phyloP scores from a whole-genome alignment of 1,140 invertebrate genomes.

The Lordiphosa mommai region DNA sequence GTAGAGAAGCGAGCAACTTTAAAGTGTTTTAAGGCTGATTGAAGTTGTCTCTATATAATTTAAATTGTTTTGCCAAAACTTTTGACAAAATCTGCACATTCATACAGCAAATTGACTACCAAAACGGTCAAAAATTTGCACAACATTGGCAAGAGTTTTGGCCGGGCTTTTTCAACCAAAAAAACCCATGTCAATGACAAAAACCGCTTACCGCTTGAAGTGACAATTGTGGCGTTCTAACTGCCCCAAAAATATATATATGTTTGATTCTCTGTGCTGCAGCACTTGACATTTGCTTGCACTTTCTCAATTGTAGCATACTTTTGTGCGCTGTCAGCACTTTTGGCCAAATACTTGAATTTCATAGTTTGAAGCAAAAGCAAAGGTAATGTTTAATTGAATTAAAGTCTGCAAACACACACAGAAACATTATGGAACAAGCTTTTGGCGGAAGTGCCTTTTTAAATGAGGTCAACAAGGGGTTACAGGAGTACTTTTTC shows the following conservation, averaged over 20 bases:
- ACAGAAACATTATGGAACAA: slow-evolving; percentile 12
- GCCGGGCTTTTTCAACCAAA: slow-evolving; percentile 2
- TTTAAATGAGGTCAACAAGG: slow-evolving; percentile 53
- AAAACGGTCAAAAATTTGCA: slow-evolving; percentile 35
- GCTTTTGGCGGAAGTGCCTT: slow-evolving; percentile 9
- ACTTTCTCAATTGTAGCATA: neutral
- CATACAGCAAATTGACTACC: slow-evolving; percentile 46
- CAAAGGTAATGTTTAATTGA: slow-evolving; percentile 55
- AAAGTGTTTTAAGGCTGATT: slow-evolving; percentile 4
- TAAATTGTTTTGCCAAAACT: no score
- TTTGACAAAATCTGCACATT: slow-evolving; percentile 54
- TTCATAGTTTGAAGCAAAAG: neutral
- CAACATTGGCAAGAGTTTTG: slow-evolving; percentile 21
- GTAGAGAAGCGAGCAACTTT: no score
- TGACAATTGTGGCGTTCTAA: neutral
- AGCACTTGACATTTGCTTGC: slow-evolving; percentile 1
- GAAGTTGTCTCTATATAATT: neutral
- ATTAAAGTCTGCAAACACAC: slow-evolving; percentile 34
- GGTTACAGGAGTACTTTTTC: no score
- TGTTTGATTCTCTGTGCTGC: neutral
- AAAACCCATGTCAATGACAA: slow-evolving; percentile 5
- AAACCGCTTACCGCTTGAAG: slow-evolving; percentile 1
- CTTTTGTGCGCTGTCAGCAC: no score
- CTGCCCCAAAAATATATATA: neutral
- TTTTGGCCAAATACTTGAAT: slow-evolving; percentile 3